A percentile compares a stretch with the other conserved stretches of the same genome.
Evolutionary conservation across 1,140 invertebrate genomes (phyloP).

Genomic region (Zaprionus lachaisei): DNA sequence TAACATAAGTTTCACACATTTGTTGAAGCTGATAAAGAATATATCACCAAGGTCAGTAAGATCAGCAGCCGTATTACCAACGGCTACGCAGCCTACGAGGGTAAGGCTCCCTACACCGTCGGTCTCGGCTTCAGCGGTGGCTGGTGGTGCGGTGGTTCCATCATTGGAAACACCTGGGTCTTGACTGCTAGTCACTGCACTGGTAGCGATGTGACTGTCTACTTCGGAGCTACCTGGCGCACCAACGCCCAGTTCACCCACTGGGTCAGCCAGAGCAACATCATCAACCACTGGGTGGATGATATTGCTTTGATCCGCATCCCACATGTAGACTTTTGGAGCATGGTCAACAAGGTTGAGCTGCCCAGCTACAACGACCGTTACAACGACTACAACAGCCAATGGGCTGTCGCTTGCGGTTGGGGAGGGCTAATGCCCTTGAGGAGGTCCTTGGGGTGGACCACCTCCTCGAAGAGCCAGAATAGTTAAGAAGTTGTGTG

Average conservation of each 20-base stretch:
- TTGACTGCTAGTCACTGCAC: slow-evolving; percentile 54
- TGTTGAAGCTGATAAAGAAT: no score
- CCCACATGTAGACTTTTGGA: not conserved
- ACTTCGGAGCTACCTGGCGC: slow-evolving; percentile 55
- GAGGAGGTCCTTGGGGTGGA: slow-evolving; percentile 20
- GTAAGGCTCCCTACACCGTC: slow-evolving; percentile 31
- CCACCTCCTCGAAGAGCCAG: slow-evolving; percentile 27
- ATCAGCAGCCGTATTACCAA: slow-evolving; percentile 54
- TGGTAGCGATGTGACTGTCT: slow-evolving; percentile 46
- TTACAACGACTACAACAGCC: no score
- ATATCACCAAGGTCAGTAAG: slow-evolving; percentile 25
- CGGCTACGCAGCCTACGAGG: slow-evolving; percentile 28
- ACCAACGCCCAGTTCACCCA: slow-evolving; percentile 58
- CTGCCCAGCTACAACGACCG: no score
- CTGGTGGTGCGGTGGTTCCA: slow-evolving; percentile 86
- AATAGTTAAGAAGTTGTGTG: slow-evolving; percentile 38
- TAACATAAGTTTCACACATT: no score
- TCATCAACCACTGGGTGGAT: slow-evolving; percentile 35
- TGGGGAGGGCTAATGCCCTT: slow-evolving; percentile 11
- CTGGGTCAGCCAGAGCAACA: slow-evolving; percentile 26
- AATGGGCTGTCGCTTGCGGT: no score
- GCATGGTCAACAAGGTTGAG: no score
- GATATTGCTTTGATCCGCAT: slow-evolving; percentile 48
- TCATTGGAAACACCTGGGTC: slow-evolving; percentile 84
- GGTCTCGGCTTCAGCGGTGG: slow-evolving; percentile 76